Conservation (phyloP, 1,140 invertebrate species). For the Melanaphis sacchari region DNA sequence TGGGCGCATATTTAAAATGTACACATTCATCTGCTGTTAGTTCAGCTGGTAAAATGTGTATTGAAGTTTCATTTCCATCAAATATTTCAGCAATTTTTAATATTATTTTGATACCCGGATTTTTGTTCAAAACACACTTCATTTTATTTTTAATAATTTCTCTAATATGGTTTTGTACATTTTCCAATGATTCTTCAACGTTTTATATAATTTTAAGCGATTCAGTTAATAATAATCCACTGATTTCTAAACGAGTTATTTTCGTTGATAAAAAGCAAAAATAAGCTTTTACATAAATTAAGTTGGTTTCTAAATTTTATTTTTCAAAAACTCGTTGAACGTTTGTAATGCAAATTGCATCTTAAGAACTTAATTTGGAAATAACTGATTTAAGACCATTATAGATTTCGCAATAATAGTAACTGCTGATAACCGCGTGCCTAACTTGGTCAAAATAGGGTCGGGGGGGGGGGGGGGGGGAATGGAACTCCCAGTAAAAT, state of each 20-base stretch:
- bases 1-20: too few relatives aligned
- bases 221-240: background rate
- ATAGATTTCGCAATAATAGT: background rate
- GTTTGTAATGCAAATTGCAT: background rate
- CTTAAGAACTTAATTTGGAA: background rate
- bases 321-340: background rate
- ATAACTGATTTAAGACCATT: background rate
- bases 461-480: too few relatives aligned
- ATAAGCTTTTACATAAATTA: background rate
- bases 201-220: background rate
- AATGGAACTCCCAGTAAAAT: too few relatives aligned
- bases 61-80: too few relatives aligned
- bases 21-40: too few relatives aligned
- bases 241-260: background rate
- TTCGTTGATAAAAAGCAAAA: background rate
- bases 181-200: background rate
- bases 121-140: too few relatives aligned
- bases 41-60: too few relatives aligned
- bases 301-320: background rate
- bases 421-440: background rate
- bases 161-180: background rate
- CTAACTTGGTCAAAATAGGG: too few relatives aligned
- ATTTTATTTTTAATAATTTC: conserved; percentile 1
- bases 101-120: too few relatives aligned
- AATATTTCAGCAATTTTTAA: too few relatives aligned